Conservation (phyloP, 2,888 invertebrate genomes). For the Pteria penguin region DNA sequence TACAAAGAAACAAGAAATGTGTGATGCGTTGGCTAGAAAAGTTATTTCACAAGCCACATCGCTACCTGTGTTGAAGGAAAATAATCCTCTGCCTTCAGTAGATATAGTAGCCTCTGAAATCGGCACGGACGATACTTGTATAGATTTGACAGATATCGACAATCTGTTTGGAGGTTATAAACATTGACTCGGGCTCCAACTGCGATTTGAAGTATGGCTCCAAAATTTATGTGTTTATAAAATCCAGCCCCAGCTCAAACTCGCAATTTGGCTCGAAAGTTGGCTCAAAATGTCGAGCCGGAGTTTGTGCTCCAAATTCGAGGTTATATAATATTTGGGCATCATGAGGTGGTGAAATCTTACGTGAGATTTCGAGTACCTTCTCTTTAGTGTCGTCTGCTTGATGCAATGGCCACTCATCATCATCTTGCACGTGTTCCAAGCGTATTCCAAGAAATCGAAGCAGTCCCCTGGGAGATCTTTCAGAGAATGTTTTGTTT, state of each 20-base stretch:
- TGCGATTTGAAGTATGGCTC: neutral
- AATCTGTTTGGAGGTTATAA: neutral
- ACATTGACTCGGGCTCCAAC: neutral
- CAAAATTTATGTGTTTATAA: neutral
- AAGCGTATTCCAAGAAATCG: neutral
- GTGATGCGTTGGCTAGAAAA: too few relatives aligned
- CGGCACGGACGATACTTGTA: too few relatives aligned
- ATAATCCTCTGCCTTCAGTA: too few relatives aligned
- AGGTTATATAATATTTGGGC: neutral
- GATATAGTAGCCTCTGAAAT: too few relatives aligned
- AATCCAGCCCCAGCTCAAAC: neutral
- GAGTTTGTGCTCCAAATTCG: neutral
- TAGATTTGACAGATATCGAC: too few relatives aligned
- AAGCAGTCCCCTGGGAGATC: slow-evolving; percentile 1
- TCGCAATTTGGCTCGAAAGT: too few relatives aligned
- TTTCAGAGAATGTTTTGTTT: neutral
- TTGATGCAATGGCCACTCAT: neutral
- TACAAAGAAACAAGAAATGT: too few relatives aligned
- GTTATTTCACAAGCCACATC: too few relatives aligned
- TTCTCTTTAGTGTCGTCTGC: neutral
- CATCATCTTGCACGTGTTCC: neutral
- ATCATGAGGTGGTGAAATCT: neutral
- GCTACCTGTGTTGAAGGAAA: too few relatives aligned
- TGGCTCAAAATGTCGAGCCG: neutral
- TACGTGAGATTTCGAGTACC: neutral